Conservation (phyloP, 1,140 invertebrate genomes). For the Lepidurus arcticus region DNA sequence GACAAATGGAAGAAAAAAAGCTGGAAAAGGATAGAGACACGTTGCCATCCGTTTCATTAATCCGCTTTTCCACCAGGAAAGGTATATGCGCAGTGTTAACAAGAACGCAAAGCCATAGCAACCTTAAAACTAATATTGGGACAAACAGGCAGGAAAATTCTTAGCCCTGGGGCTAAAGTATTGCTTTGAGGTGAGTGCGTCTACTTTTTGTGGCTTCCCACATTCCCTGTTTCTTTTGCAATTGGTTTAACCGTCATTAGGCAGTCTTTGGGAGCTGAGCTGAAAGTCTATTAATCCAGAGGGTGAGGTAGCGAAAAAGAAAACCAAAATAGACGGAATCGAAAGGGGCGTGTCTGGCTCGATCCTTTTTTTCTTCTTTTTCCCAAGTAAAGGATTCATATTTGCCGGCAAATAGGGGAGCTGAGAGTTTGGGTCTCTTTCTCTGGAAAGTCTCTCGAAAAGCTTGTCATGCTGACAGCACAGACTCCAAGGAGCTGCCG, state of each 20-base stretch:
- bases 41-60: too few relatives aligned
- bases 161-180: neutral
- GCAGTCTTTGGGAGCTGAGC: constrained; percentile 9
- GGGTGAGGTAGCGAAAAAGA: neutral
- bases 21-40: too few relatives aligned
- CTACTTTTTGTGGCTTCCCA: neutral
- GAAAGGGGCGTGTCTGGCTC: neutral
- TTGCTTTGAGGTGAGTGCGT: constrained; percentile 1
- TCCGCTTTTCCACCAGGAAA: too few relatives aligned
- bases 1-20: too few relatives aligned
- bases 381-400: neutral
- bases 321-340: neutral
- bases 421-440: neutral
- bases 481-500: neutral
- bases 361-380: neutral
- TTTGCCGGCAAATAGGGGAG: neutral
- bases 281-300: neutral
- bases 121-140: neutral
- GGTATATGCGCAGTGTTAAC: too few relatives aligned
- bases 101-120: too few relatives aligned
- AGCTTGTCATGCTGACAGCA: too few relatives aligned
- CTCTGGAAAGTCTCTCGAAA: neutral
- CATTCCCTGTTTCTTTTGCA: neutral
- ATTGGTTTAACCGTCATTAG: neutral
- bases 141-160: neutral